Percentiles rank a stretch among this genome's conserved stretches.
Evolutionary conservation across 2,888 invertebrate species (phyloP).

Genomic region (Nephrotoma appendiculata): DNA sequence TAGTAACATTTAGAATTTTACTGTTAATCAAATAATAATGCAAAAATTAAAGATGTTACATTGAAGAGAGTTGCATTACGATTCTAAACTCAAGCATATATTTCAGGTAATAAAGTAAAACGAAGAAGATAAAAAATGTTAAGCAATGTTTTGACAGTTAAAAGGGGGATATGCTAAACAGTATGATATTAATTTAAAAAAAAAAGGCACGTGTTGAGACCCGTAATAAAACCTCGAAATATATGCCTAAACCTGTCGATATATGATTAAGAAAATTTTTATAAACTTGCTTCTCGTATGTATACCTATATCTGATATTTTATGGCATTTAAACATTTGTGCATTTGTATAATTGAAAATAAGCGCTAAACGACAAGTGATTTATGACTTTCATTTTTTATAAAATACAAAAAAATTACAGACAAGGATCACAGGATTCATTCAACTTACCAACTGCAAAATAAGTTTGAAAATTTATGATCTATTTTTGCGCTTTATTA

Average conservation of each 20-base stretch:
- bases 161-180: not conserved
- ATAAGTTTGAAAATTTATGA: not conserved
- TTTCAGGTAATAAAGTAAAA: not conserved
- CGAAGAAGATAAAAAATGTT: not conserved
- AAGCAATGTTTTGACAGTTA: not conserved
- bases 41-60: not conserved
- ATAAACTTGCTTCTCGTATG: too few relatives aligned
- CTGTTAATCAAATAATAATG: not conserved
- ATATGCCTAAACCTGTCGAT: too few relatives aligned
- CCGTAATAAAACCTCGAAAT: not conserved
- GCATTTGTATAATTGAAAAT: not conserved
- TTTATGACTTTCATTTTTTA: not conserved
- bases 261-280: too few relatives aligned
- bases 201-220: not conserved
- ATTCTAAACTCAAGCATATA: not conserved
- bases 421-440: not conserved
- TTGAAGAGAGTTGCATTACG: not conserved
- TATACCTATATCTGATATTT: too few relatives aligned
- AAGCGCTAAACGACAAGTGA: not conserved
- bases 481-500: not conserved
- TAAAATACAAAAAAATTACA: not conserved
- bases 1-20: not conserved
- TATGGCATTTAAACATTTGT: not conserved
- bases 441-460: not conserved
- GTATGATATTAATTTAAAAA: not conserved